Evolutionary conservation across 2,113 vertebrate genomes (phyloP).

Genomic region (Sinocyclocheilus grahami): DNA sequence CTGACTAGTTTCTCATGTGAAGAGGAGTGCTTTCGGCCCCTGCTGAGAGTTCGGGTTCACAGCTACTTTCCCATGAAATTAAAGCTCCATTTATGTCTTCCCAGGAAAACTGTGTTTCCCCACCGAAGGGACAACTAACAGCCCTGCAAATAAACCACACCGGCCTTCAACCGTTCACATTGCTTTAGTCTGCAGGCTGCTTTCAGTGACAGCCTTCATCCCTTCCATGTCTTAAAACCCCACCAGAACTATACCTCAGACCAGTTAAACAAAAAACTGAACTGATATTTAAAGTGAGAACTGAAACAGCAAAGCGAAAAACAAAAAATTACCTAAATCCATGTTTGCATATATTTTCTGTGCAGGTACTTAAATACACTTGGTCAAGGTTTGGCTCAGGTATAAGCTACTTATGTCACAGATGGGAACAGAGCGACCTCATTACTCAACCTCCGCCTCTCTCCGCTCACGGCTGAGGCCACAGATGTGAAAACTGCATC

Average conservation of each 20-base stretch:
- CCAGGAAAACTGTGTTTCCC: constrained; percentile 25
- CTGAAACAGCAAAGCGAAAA: background rate
- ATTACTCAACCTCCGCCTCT: background rate
- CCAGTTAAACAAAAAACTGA: background rate
- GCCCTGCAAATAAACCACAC: constrained; percentile 52
- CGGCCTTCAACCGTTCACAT: background rate
- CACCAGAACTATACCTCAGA: background rate
- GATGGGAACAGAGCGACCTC: background rate
- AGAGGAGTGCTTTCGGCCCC: background rate
- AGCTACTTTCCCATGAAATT: constrained; percentile 65
- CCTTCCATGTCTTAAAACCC: background rate
- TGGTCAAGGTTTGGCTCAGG: background rate
- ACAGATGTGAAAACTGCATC: constrained; percentile 34
- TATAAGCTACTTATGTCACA: background rate
- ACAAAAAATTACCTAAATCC: background rate
- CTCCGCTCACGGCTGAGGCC: background rate
- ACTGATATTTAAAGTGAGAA: background rate
- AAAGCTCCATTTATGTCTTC: constrained; percentile 41
- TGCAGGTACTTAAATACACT: background rate
- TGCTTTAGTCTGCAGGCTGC: background rate
- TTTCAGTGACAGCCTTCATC: background rate
- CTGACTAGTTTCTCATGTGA: background rate
- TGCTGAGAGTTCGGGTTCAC: constrained; percentile 28
- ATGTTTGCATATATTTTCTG: background rate
- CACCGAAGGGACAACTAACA: constrained; percentile 45